These are phyloP conservation scores for Microcebus tavaratra DNA, from an alignment of 2,113 vertebrate species.

Conservation along the genomic window DNA sequence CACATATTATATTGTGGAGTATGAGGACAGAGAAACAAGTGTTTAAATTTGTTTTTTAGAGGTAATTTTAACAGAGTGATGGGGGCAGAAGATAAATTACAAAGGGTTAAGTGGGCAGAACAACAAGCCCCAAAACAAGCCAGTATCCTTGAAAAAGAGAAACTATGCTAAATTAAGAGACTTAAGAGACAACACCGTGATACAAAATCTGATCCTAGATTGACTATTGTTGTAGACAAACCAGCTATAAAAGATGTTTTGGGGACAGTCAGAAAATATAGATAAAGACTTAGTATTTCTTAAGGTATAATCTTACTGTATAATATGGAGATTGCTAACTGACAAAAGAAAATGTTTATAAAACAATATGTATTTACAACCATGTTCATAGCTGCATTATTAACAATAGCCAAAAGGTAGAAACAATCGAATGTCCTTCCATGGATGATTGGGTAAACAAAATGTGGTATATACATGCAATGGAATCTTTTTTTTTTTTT, in stretches of 20 bases:
- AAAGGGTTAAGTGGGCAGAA: not conserved
- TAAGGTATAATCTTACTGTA: not conserved
- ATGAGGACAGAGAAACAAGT: not conserved
- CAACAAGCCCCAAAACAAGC: not conserved
- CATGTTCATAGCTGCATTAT: not conserved
- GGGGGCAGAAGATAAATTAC: not conserved
- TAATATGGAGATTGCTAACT: not conserved
- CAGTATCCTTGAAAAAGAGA: conserved; percentile 13
- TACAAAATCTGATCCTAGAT: not conserved
- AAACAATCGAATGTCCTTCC: not conserved
- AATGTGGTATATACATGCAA: not conserved
- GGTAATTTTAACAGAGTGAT: conserved; percentile 4
- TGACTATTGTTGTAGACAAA: not conserved
- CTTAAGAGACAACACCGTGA: not conserved
- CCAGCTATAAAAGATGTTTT: not conserved
- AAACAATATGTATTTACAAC: not conserved
- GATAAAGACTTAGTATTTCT: not conserved
- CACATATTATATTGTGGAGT: not conserved
- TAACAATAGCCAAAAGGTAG: not conserved
- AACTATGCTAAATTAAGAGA: not conserved
- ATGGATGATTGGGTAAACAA: not conserved
- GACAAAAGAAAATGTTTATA: not conserved
- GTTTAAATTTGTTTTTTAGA: not conserved
- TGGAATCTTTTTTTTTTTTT: not conserved
- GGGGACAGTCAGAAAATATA: not conserved